These are phyloP conservation scores for Pyxicephalus adspersus DNA, from an alignment of 2,113 vertebrate genomes.

Conservation along the genomic window DNA sequence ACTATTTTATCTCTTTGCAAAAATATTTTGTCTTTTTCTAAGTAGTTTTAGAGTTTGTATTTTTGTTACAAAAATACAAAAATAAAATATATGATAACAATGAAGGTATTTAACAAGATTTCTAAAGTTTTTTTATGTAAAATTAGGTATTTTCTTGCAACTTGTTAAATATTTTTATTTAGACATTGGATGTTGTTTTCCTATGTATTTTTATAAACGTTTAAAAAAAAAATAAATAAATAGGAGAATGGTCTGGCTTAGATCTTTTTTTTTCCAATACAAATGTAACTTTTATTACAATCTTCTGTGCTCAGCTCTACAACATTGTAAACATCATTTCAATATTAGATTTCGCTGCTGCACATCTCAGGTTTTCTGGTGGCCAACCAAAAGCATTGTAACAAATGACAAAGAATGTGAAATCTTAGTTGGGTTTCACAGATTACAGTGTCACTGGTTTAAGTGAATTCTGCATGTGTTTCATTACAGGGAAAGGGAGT, in stretches of 20 bases:
- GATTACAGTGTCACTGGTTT: no score
- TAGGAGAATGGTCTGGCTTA: slow-evolving; percentile 73
- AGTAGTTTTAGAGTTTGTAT: slow-evolving; percentile 98
- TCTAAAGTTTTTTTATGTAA: slow-evolving; percentile 92
- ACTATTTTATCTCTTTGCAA: slow-evolving; percentile 91
- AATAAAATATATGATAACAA: slow-evolving; percentile 89
- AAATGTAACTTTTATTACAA: slow-evolving; percentile 64
- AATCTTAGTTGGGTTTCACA: no score
- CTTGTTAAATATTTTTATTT: slow-evolving; percentile 98
- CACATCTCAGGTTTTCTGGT: background rate
- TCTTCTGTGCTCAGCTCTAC: slow-evolving; percentile 25
- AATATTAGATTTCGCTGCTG: slow-evolving; percentile 79
- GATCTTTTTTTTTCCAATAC: slow-evolving; percentile 77
- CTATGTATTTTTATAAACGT: slow-evolving; percentile 93
- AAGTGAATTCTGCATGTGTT: no score
- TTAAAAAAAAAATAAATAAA: slow-evolving; percentile 83
- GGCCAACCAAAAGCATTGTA: no score
- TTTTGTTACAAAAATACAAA: slow-evolving; percentile 96
- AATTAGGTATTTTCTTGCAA: slow-evolving; percentile 91
- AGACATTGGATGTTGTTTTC: slow-evolving; percentile 91
- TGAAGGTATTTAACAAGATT: slow-evolving; percentile 93
- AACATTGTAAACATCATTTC: slow-evolving; percentile 62
- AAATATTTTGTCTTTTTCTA: slow-evolving; percentile 96
- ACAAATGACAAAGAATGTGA: no score
- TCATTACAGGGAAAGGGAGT: no score